Conservation (phyloP, 2,113 vertebrate species). For the Promerops cafer region DNA sequence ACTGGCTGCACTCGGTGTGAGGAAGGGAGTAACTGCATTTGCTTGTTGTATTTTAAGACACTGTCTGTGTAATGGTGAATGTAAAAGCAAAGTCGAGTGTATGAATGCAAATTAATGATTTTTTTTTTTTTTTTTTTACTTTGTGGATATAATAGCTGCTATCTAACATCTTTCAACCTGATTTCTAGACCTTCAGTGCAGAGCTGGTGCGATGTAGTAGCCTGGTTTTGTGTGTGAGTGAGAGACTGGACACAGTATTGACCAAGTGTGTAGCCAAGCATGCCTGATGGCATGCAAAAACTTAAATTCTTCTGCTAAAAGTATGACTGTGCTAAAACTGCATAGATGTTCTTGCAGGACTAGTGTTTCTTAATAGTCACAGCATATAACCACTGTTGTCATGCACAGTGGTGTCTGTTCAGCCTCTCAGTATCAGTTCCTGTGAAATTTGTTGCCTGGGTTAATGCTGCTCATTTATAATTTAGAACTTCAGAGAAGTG, state of each 20-base stretch:
- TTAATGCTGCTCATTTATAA: not conserved
- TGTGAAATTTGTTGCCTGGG: not conserved
- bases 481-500: not conserved
- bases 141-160: not conserved
- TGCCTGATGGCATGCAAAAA: not conserved
- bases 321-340: not conserved
- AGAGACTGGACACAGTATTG: not conserved
- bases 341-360: not conserved
- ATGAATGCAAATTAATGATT: not conserved
- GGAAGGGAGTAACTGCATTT: not conserved
- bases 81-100: not conserved
- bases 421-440: not conserved
- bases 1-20: not conserved
- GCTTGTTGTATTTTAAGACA: not conserved
- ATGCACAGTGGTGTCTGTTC: not conserved
- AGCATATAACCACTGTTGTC: not conserved
- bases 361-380: not conserved
- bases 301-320: not conserved
- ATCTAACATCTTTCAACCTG: not conserved
- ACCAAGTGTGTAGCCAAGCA: fast-evolving
- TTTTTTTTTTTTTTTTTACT: not conserved
- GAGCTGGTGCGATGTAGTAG: not conserved
- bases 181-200: not conserved
- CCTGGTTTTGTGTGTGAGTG: not conserved
- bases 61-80: not conserved